A percentile compares a stretch with the other conserved stretches of the same genome.
These are phyloP conservation scores for Microtus richardsoni DNA, from an alignment of 2,113 vertebrate genomes.

Conservation along the genomic window DNA sequence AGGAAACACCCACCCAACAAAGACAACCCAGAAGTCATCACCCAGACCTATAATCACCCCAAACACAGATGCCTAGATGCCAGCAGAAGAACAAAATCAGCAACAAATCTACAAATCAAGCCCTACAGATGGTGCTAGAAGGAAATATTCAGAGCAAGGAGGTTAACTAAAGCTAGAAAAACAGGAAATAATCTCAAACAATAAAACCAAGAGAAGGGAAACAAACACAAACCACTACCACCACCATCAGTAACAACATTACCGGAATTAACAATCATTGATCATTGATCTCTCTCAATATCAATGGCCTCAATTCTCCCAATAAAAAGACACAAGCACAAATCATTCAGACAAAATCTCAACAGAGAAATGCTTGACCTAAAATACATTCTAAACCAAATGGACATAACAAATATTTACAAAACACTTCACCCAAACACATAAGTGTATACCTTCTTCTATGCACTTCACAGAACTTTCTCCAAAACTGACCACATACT, in stretches of 20 bases:
- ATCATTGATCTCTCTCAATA: not conserved
- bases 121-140: not conserved
- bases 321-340: not conserved
- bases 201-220: not conserved
- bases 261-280: not conserved
- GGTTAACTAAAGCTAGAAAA: not conserved
- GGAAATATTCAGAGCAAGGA: not conserved
- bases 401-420: not conserved
- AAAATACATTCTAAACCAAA: not conserved
- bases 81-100: not conserved
- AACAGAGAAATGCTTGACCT: not conserved
- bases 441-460: not conserved
- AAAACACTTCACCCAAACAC: not conserved
- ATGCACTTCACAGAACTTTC: not conserved
- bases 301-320: not conserved
- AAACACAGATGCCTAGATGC: not conserved
- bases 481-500: not conserved
- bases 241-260: not conserved
- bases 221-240: not conserved
- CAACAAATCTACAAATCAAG: not conserved
- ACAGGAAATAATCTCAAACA: not conserved
- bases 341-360: not conserved
- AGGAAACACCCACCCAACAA: not conserved
- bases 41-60: not conserved
- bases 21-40: not conserved